These are phyloP conservation scores for Leucophora obtusa DNA, from an alignment of 2,888 invertebrate genomes.

Conservation along the genomic window DNA sequence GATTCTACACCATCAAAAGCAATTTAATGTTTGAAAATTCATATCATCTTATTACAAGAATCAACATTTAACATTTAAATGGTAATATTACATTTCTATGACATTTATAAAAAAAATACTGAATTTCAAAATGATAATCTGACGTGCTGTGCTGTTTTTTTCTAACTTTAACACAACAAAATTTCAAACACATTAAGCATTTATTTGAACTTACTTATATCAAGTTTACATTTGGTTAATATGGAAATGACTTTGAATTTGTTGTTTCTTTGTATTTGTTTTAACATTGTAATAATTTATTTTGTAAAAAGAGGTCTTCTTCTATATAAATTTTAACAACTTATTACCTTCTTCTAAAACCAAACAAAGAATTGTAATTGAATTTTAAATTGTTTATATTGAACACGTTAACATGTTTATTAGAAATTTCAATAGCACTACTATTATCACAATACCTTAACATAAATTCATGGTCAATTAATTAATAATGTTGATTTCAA, in stretches of 20 bases:
- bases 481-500: constrained; percentile 30
- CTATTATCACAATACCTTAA: constrained; percentile 30
- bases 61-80: neutral
- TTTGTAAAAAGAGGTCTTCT: constrained; percentile 43
- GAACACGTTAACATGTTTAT: constrained; percentile 6
- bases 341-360: constrained; percentile 18
- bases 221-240: neutral
- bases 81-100: neutral
- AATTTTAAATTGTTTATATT: constrained; percentile 9
- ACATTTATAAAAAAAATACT: neutral
- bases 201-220: neutral
- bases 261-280: neutral
- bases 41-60: neutral
- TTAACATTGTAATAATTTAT: constrained; percentile 40
- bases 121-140: neutral
- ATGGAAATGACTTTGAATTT: constrained; percentile 31
- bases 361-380: constrained; percentile 45
- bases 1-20: neutral
- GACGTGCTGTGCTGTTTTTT: no score
- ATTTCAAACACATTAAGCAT: neutral
- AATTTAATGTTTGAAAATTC: neutral
- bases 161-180: neutral
- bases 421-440: constrained; percentile 35
- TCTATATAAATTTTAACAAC: neutral
- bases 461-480: constrained; percentile 50